phyloP scores from a whole-genome alignment of 92 coral and sea anemone species.

The Palythoa caribaeorum region DNA sequence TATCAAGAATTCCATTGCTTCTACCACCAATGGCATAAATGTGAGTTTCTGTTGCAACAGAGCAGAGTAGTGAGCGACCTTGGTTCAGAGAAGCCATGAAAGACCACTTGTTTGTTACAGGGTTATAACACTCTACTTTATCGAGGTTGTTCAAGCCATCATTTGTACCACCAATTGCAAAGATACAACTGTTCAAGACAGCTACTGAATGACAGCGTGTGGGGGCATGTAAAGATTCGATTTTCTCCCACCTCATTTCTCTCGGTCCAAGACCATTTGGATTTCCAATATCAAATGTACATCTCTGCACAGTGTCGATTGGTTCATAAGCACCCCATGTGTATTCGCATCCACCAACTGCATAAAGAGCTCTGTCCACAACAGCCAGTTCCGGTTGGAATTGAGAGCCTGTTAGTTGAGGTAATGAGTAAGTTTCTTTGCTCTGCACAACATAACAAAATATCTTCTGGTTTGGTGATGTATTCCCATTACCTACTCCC shows the following conservation, averaged over 20 bases:
- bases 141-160: constrained; percentile 41
- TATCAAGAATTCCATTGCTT: constrained; percentile 41
- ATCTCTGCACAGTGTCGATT: constrained; percentile 23
- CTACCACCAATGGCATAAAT: constrained; percentile 50
- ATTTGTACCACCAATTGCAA: constrained; percentile 47
- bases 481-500: constrained; percentile 37
- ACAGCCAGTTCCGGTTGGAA: constrained; percentile 28
- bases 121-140: constrained; percentile 43
- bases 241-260: constrained; percentile 39
- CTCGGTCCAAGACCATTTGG: constrained; percentile 27
- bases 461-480: constrained; percentile 24
- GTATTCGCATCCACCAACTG: constrained; percentile 41
- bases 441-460: constrained; percentile 51
- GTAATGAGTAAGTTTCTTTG: constrained; percentile 29
- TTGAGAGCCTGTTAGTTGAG: constrained; percentile 24
- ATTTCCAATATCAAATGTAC: constrained; percentile 38
- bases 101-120: constrained; percentile 33
- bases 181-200: constrained; percentile 34
- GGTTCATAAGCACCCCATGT: constrained; percentile 38
- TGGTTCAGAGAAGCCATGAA: constrained; percentile 45
- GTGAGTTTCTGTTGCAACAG: constrained; percentile 40
- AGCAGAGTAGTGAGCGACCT: constrained; percentile 39
- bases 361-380: constrained; percentile 28
- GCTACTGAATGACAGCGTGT: constrained; percentile 40
- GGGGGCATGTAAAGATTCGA: constrained; percentile 41